Evolutionary conservation across 1,140 invertebrate genomes (phyloP), one percentile per base, ranked within the genome.

Genomic region (Trinorchestia longiramus): DNA sequence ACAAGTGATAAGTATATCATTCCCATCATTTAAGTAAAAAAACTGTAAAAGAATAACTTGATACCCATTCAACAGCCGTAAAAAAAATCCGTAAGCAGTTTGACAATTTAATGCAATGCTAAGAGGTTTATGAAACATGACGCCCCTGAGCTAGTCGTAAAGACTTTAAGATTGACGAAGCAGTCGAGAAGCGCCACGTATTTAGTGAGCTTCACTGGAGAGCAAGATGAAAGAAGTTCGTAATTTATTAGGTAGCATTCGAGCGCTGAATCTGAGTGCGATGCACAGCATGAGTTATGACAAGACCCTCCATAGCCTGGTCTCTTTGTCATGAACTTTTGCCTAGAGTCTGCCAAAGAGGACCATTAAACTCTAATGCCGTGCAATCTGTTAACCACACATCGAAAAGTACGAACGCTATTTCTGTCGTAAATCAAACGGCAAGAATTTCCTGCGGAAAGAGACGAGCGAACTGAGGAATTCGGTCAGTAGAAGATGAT

Each of bases 261-360:
- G 92, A 94, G 92, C 43, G 44, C 44, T 45, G 92, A 28, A 44
- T 47, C 43, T 94, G 43, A 94, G 92, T 94, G 92, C 92, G 92
- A 47, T 94, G 92, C 43, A 43, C 36, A 6, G 43, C 43, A 45
- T 94, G 92, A 94, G 44, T 94, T 94, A 94, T 47, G 44, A 36
- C 41, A 0, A 11, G 43, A 40, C 92, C 40, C 92, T 8, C 92
- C 43, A 23, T 45, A 47, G 43, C 92, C 92, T 36, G 28, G 88
- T 94, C 92, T 94, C 41, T 94, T 94, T 94, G 92, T 94, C 92
- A 94, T 94, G 43, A 94, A 94, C 92, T 94, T 94, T 94, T 94
- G 92, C 92, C 8, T 47, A 28, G 43, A 11, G 44, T 94, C 44
- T 44, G 44, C 43, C 92, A 40, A 94, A 94, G 44, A 40, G 92